A percentile compares a stretch with the other conserved stretches of the same genome.
Evolutionary conservation across 2,888 invertebrate genomes (phyloP).

Genomic region (Amphipoea oculea): DNA sequence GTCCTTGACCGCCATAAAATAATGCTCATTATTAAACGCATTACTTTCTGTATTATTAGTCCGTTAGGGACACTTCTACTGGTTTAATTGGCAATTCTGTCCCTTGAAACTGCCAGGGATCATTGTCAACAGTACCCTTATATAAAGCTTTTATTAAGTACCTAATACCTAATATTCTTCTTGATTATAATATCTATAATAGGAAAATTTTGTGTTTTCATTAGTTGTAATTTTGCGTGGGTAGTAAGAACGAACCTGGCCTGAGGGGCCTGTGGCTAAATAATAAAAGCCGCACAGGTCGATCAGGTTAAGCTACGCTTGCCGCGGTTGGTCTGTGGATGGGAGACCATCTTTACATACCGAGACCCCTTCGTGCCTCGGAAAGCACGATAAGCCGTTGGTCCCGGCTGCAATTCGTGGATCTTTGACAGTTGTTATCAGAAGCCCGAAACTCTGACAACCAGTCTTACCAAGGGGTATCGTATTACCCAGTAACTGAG

Average conservation of each 20-base stretch:
- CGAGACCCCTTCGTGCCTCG: too few species aligned
- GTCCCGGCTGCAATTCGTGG: too few species aligned
- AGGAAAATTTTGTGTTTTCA: conserved; percentile 14
- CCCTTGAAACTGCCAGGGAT: conserved; percentile 42
- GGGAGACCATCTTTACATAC: too few species aligned
- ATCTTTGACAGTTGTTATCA: too few species aligned
- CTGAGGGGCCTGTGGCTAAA: too few species aligned
- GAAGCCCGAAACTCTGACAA: too few species aligned
- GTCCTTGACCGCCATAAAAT: conserved; percentile 36
- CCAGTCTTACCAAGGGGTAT: too few species aligned
- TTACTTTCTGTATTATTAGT: conserved; percentile 40
- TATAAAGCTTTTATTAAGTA: conserved; percentile 20
- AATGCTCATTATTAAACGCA: conserved; percentile 45
- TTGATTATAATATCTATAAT: conserved; percentile 45
- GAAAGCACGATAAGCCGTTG: too few species aligned
- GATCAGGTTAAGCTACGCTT: too few species aligned
- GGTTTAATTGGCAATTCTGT: conserved; percentile 58
- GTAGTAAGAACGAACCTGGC: not conserved
- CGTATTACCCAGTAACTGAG: too few species aligned
- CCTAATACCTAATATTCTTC: conserved; percentile 22
- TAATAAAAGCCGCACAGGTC: too few species aligned
- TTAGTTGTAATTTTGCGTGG: conserved; percentile 15
- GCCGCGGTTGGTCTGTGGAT: too few species aligned
- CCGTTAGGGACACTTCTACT: conserved; percentile 35
- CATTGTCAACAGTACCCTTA: conserved; percentile 42